These are phyloP conservation scores for Polypterus senegalus DNA, from an alignment of 2,113 vertebrate genomes.

Conservation along the genomic window DNA sequence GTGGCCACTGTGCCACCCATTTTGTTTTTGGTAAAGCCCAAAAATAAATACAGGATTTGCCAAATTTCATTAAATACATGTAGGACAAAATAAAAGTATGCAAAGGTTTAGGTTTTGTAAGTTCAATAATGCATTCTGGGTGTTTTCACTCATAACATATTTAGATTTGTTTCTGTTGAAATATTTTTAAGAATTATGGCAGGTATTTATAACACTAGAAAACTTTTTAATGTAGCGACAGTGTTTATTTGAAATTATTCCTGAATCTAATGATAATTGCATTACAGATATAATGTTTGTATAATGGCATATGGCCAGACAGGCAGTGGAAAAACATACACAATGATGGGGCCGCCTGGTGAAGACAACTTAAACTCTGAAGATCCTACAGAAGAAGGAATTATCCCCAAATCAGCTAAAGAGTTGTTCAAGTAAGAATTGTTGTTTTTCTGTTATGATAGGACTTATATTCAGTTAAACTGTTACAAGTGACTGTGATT, in stretches of 20 bases:
- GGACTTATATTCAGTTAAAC: too few species aligned
- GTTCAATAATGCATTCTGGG: too few species aligned
- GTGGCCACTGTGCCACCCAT: too few species aligned
- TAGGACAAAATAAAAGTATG: too few species aligned
- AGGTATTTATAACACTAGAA: background rate
- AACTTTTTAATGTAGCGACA: too few species aligned
- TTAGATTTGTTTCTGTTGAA: background rate
- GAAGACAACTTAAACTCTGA: slow-evolving; percentile 17
- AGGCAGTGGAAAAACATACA: slow-evolving; percentile 73
- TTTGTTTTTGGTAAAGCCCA: too few species aligned
- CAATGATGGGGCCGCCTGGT: slow-evolving; percentile 58
- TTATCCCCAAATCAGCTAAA: slow-evolving; percentile 59
- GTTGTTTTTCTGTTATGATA: too few species aligned
- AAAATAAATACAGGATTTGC: too few species aligned
- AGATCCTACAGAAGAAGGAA: slow-evolving; percentile 38
- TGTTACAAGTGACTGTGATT: too few species aligned
- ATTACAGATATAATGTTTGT: slow-evolving; percentile 66
- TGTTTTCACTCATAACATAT: background rate
- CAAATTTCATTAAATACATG: too few species aligned
- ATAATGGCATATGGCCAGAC: slow-evolving; percentile 78
- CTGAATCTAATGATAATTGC: background rate
- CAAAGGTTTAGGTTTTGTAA: too few species aligned
- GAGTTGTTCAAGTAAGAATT: slow-evolving; percentile 62
- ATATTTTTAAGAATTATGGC: background rate
- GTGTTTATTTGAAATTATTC: too few species aligned